phyloP scores from a whole-genome alignment of 2,113 vertebrate species.

The Peucedramus taeniatus region DNA sequence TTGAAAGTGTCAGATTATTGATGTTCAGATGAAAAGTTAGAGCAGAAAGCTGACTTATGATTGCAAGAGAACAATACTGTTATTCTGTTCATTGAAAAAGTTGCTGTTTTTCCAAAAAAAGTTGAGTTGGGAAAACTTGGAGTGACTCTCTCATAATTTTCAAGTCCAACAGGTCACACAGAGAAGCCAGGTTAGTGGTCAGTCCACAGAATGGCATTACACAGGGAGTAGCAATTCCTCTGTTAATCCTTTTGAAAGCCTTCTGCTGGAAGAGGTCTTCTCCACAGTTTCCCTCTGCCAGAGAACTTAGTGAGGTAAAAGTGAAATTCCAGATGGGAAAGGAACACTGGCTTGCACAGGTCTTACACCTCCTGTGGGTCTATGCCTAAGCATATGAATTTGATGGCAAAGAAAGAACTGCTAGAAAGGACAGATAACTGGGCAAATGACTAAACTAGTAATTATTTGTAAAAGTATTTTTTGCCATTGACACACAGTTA shows the following conservation, averaged over 20 bases:
- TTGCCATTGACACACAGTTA: background rate
- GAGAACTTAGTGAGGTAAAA: background rate
- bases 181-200: background rate
- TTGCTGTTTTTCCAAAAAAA: background rate
- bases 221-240: background rate
- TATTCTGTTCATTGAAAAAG: background rate
- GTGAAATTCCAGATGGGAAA: background rate
- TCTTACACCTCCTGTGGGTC: background rate
- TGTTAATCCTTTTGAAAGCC: background rate
- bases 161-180: background rate
- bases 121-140: background rate
- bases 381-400: accelerated
- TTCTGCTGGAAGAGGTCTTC: background rate
- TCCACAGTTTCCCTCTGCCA: background rate
- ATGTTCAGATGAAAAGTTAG: background rate
- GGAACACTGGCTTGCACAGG: background rate
- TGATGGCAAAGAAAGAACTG: background rate
- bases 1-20: background rate
- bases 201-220: background rate
- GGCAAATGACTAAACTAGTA: background rate
- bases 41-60: background rate
- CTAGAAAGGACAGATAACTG: background rate
- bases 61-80: background rate
- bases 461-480: background rate
- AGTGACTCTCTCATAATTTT: background rate